Evolutionary conservation across 2,113 vertebrate genomes (phyloP).

Genomic region (Indicator indicator): DNA sequence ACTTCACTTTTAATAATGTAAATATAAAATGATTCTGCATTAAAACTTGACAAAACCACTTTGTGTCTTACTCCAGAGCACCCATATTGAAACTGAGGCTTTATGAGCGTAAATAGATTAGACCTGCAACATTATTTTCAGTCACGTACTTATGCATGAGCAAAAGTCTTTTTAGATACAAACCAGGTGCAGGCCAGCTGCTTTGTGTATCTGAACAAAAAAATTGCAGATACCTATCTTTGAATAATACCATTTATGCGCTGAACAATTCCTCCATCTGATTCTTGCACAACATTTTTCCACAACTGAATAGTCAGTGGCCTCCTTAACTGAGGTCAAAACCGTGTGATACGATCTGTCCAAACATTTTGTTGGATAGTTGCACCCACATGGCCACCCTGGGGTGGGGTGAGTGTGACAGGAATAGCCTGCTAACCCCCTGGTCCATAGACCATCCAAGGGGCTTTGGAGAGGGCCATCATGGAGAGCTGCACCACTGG

Average conservation of each 20-base stretch:
- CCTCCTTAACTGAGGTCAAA: background rate
- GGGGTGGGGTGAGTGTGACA: background rate
- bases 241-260: background rate
- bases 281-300: background rate
- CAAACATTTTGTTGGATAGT: background rate
- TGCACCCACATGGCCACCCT: accelerated
- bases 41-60: conserved; percentile 10
- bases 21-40: background rate
- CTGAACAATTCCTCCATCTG: background rate
- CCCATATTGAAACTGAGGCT: background rate
- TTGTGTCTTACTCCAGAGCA: background rate
- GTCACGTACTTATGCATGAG: background rate
- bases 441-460: background rate
- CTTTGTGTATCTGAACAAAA: background rate
- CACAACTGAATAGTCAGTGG: background rate
- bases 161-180: background rate
- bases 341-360: accelerated
- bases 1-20: background rate
- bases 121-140: conserved; percentile 20
- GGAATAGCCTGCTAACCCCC: background rate
- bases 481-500: background rate
- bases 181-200: conserved; percentile 34
- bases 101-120: conserved; percentile 22
- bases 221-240: background rate
- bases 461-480: accelerated